Evolutionary conservation across 2,888 invertebrate species (phyloP), one percentile per base, ranked within the genome.

Genomic region (Muscina levida): DNA sequence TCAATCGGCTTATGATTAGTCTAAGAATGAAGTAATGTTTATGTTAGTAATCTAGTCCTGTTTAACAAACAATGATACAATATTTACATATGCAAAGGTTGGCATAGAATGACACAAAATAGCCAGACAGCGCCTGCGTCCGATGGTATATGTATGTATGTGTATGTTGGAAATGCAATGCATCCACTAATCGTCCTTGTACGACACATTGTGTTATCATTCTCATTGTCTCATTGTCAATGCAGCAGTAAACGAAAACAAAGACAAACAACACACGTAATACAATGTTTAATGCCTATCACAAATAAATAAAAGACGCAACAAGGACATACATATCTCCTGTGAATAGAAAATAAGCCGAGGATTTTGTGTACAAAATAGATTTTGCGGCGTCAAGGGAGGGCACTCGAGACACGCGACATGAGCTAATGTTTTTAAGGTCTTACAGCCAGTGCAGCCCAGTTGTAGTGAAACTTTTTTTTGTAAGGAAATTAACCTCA

Each of bases 31-130:
- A 82, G 73, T 73, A 85, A 85, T 88, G 87, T 87, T 88, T 88
- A 87, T 84, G 87, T 86, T 87, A 87, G 84, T 86, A 87, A 88
- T 88, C 87, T 87, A 85, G 85, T 86, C 87, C 87, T 88, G 87
- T 88, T 88, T 88, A 85, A 84, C 87, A 88, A 88, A 88, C 87
- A 88, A 87, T 87, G 88, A 85, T 84, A 84, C 87, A 87, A 88
- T 88, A 86, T 88, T 88, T 83, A 73, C 70, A 83, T 8, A 31
- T 31, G 8, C 85, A 83, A 87, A 85, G 85, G n/a, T n/a, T n/a
- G 84, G 85, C 85, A 84, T 85, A 87, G 84, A 87, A 86, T 85
- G 85, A 87, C 85, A 85, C 83, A 83, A 85, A 86, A 83, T 82
- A 79, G 83, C 79, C 83, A 51, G 81, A 48, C 83, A 51, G 81